phyloP scores from a whole-genome alignment of 2,113 vertebrate species.

The Theristicus caerulescens region DNA sequence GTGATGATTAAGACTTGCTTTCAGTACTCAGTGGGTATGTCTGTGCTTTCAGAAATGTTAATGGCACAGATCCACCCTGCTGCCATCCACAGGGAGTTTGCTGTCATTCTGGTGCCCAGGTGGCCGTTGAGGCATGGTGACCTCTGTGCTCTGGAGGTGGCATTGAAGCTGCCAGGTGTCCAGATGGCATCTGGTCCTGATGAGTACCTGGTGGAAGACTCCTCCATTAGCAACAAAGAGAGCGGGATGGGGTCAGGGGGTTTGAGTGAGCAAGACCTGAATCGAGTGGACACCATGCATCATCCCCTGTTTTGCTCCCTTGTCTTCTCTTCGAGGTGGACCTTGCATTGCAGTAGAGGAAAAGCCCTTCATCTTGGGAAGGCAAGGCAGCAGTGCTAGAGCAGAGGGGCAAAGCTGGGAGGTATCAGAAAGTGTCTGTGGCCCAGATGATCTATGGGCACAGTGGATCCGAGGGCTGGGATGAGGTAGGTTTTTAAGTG shows the following conservation, averaged over 20 bases:
- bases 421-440: not conserved
- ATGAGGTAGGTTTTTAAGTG: not conserved
- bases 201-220: not conserved
- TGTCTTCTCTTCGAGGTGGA: not conserved
- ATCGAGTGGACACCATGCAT: not conserved
- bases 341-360: not conserved
- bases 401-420: not conserved
- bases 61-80: not conserved
- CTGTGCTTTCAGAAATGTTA: not conserved
- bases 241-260: not conserved
- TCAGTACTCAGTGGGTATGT: not conserved
- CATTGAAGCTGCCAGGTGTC: not conserved
- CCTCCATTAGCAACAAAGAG: not conserved
- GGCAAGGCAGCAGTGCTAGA: not conserved
- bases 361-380: not conserved
- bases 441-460: not conserved
- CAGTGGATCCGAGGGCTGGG: not conserved
- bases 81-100: not conserved
- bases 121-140: not conserved
- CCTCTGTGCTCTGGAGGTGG: not conserved
- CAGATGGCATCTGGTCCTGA: not conserved
- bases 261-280: not conserved
- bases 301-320: not conserved
- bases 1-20: constrained; percentile 3
- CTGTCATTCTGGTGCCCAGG: not conserved